phyloP scores from a whole-genome alignment of 2,888 invertebrate species.

The Phasia obesa region DNA sequence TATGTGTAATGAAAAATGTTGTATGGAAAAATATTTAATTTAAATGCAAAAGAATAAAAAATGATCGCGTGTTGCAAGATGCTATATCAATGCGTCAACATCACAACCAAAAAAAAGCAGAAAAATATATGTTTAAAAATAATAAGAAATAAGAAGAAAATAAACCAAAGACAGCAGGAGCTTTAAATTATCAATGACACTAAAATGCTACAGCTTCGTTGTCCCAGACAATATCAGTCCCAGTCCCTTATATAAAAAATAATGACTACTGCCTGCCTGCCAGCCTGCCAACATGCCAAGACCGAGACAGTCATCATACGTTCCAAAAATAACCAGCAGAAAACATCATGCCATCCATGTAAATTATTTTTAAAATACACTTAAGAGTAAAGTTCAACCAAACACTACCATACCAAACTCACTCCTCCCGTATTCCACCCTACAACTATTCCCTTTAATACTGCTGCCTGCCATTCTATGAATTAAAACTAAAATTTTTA shows the following conservation, averaged over 20 bases:
- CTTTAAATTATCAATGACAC: constrained; percentile 72
- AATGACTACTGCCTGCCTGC: constrained; percentile 32
- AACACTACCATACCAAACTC: constrained; percentile 34
- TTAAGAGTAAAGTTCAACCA: constrained; percentile 67
- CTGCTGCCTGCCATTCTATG: constrained; percentile 30
- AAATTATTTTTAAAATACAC: constrained; percentile 67
- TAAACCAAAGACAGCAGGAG: constrained; percentile 68
- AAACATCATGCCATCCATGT: constrained; percentile 61
- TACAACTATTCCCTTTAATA: constrained; percentile 10
- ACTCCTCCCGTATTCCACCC: constrained; percentile 50
- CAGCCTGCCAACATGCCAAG: constrained; percentile 52
- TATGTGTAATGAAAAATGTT: constrained; percentile 20
- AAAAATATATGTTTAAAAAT: constrained; percentile 37
- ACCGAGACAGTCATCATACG: constrained; percentile 57
- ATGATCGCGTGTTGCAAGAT: constrained; percentile 69
- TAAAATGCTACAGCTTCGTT: constrained; percentile 49
- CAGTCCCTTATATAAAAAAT: constrained; percentile 54
- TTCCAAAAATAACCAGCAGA: constrained; percentile 55
- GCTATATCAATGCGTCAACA: constrained; percentile 70
- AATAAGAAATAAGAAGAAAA: constrained; percentile 37
- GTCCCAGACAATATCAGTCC: constrained; percentile 41
- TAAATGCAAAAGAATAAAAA: constrained; percentile 30
- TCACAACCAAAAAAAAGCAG: constrained; percentile 13
- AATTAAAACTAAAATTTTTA: constrained; percentile 44
- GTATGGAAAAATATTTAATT: constrained; percentile 44